phyloP scores from a whole-genome alignment of 2,888 invertebrate genomes.

The Endomychus coccineus region DNA sequence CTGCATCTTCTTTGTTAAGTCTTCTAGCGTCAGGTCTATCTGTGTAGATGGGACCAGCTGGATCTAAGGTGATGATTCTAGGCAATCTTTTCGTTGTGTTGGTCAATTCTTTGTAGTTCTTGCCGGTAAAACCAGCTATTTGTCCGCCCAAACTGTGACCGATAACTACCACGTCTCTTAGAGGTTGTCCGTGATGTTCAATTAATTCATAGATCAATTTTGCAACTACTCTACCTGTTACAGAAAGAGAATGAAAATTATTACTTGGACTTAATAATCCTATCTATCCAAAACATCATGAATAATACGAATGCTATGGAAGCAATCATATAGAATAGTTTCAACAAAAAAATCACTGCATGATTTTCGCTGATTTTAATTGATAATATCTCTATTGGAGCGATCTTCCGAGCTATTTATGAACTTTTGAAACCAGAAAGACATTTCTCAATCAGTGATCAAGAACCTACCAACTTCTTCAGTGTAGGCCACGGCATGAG shows the following conservation, averaged over 20 bases:
- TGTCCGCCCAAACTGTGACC: constrained; percentile 33
- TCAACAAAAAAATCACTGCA: too few relatives aligned
- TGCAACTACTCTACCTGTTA: constrained; percentile 11
- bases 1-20: constrained; percentile 6
- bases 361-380: too few relatives aligned
- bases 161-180: constrained; percentile 19
- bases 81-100: constrained; percentile 22
- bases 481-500: constrained; percentile 29
- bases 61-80: constrained; percentile 31
- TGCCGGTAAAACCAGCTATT: constrained; percentile 29
- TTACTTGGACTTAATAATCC: too few relatives aligned
- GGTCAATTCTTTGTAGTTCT: constrained; percentile 21
- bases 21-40: constrained; percentile 2
- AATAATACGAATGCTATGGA: too few relatives aligned
- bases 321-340: too few relatives aligned
- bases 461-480: constrained; percentile 31
- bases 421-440: too few relatives aligned
- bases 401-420: too few relatives aligned
- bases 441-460: too few relatives aligned
- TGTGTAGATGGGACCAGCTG: constrained; percentile 23
- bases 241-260: background rate
- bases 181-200: background rate
- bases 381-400: too few relatives aligned
- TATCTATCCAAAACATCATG: too few relatives aligned
- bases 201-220: constrained; percentile 8